Percentiles rank a stretch among this genome's conserved stretches.
Conservation (phyloP, 2,888 invertebrate genomes). For the Drepana falcataria region DNA sequence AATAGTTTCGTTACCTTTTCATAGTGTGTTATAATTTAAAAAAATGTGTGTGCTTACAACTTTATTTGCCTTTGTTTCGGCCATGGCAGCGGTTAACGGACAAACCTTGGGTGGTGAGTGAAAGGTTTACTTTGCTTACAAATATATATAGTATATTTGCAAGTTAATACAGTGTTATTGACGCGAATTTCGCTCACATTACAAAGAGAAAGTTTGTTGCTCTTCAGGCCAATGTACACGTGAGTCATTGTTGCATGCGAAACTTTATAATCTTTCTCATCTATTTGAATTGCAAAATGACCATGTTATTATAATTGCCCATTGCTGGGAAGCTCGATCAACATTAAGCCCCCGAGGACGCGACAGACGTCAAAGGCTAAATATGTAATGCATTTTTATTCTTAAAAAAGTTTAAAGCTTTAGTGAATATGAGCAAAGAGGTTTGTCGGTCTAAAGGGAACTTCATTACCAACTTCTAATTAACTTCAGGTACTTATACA, state of each 20-base stretch:
- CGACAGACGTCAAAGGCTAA: no score
- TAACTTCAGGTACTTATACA: no score
- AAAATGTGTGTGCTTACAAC: slow-evolving; percentile 41
- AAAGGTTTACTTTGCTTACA: slow-evolving; percentile 46
- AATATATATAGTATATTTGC: slow-evolving; percentile 4
- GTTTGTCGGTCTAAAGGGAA: no score
- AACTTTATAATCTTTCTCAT: background rate
- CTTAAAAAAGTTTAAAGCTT: no score
- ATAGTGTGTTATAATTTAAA: slow-evolving; percentile 13
- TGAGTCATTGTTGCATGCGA: background rate
- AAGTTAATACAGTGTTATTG: background rate
- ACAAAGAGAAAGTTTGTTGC: background rate
- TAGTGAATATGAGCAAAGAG: no score
- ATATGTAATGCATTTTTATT: no score
- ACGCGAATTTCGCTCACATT: background rate
- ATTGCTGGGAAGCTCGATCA: background rate
- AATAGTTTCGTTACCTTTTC: background rate
- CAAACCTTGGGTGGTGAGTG: slow-evolving; percentile 71
- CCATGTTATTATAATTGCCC: background rate
- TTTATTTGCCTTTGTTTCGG: slow-evolving; percentile 33
- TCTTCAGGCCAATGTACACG: background rate
- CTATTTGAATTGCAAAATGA: no score
- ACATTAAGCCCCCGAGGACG: no score
- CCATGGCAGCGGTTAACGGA: slow-evolving; percentile 45
- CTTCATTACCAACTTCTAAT: no score